phyloP scores from a whole-genome alignment of 2,888 invertebrate species.

The Sinhomidia bicolor region DNA sequence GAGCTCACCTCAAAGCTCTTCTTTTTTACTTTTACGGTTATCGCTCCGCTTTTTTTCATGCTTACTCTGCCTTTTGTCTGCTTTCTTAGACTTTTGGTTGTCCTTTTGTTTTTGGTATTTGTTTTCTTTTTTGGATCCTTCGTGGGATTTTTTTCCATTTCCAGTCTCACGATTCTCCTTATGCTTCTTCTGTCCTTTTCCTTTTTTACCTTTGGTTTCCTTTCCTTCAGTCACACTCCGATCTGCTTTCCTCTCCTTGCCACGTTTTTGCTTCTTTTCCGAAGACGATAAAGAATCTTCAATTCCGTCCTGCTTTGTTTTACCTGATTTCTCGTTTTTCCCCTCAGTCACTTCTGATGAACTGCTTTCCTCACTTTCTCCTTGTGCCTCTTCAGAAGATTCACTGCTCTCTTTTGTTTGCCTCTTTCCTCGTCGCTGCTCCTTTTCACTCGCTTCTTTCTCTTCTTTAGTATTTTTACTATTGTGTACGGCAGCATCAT shows the following conservation, averaged over 20 bases:
- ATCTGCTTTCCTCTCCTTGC: not conserved
- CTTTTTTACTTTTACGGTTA: not conserved
- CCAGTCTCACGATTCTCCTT: not conserved
- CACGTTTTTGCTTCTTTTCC: not conserved
- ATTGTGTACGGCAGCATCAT: not conserved
- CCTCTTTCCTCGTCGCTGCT: not conserved
- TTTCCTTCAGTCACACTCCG: slow-evolving; percentile 6
- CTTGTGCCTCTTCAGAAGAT: slow-evolving; percentile 2
- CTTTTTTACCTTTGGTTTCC: slow-evolving; percentile 20
- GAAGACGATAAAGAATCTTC: not conserved
- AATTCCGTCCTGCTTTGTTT: not conserved
- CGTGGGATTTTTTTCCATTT: not conserved
- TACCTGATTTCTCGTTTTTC: slow-evolving; percentile 37
- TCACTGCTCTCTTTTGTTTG: not conserved
- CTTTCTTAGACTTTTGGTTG: not conserved
- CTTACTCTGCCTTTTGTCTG: slow-evolving; percentile 4
- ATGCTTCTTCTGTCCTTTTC: slow-evolving; percentile 17
- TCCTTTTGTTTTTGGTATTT: slow-evolving; percentile 12
- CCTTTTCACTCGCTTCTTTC: not conserved
- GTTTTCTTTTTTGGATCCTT: slow-evolving; percentile 15
- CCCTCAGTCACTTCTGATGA: not conserved
- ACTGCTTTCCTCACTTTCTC: not conserved
- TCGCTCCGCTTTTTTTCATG: not conserved
- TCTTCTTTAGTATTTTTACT: slow-evolving; percentile 16
- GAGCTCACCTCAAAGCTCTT: slow-evolving; percentile 19